A percentile compares a stretch with the other conserved stretches of the same genome.
phyloP scores from a whole-genome alignment of 2,113 vertebrate species.

The Sinocyclocheilus rhinocerous region DNA sequence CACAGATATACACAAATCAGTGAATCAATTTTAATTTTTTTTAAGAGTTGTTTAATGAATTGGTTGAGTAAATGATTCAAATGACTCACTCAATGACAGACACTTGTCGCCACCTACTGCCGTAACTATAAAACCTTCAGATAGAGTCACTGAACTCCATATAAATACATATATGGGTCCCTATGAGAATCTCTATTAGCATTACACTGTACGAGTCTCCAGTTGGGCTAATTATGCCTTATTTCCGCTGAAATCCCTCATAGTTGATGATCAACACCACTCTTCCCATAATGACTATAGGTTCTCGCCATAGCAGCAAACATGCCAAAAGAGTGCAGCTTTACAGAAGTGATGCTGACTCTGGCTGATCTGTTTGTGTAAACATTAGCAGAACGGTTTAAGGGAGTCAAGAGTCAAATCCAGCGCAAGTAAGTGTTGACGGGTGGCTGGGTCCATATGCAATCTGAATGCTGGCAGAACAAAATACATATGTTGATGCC shows the following conservation, averaged over 20 bases:
- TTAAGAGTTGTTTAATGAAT: not conserved
- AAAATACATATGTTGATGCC: conserved; percentile 38
- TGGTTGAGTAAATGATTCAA: not conserved
- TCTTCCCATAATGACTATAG: not conserved
- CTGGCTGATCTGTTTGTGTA: conserved; percentile 60
- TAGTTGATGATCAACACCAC: not conserved
- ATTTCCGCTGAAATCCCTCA: not conserved
- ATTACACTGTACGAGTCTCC: not conserved
- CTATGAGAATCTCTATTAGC: not conserved
- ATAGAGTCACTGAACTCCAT: not conserved
- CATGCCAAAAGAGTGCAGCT: not conserved
- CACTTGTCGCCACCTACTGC: not conserved
- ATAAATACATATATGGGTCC: not conserved
- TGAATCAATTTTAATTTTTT: too few species aligned
- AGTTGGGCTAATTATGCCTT: not conserved
- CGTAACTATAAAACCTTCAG: not conserved
- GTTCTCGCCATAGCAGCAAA: not conserved
- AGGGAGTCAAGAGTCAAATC: conserved; percentile 23
- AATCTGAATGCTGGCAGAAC: conserved; percentile 20
- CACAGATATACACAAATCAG: too few species aligned
- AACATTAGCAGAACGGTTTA: conserved; percentile 59
- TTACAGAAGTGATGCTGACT: conserved; percentile 34
- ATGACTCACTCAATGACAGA: not conserved
- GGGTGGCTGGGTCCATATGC: conserved; percentile 15
- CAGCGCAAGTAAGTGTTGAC: conserved; percentile 30